Percentiles rank a stretch among this genome's conserved stretches.
Evolutionary conservation across 2,797 vertebrate genomes (phyloP).

Genomic region (Lindbergichthys nudifrons): DNA sequence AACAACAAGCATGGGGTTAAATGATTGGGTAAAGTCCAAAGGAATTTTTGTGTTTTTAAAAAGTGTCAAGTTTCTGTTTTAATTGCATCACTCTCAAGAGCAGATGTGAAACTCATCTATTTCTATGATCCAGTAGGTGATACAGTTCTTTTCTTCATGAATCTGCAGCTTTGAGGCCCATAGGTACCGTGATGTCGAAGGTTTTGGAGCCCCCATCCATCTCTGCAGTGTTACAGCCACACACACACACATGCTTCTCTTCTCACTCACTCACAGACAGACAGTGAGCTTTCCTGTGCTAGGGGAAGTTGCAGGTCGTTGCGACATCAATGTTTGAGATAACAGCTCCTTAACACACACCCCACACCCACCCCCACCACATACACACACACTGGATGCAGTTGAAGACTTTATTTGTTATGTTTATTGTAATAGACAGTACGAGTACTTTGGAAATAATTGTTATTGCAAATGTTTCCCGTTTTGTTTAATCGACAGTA

Average conservation of each 20-base stretch:
- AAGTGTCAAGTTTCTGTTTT: conserved; percentile 30
- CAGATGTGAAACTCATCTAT: background rate
- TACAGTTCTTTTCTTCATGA: conserved; percentile 35
- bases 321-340: conserved; percentile 67
- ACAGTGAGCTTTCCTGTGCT: conserved; percentile 52
- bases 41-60: background rate
- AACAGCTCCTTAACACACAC: conserved; percentile 46
- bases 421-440: background rate
- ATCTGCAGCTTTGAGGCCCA: conserved; percentile 15
- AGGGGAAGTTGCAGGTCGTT: conserved; percentile 73
- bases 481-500: background rate
- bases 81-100: conserved; percentile 23
- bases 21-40: conserved; percentile 21
- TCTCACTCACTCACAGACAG: background rate
- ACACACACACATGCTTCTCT: conserved; percentile 29
- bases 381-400: background rate
- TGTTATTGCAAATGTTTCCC: too few relatives aligned
- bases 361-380: background rate
- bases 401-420: conserved; percentile 2
- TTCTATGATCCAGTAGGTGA: background rate
- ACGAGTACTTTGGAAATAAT: conserved; percentile 7
- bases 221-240: conserved; percentile 20
- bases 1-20: background rate
- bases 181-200: background rate
- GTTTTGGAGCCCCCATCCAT: conserved; percentile 37